Base-by-base conservation (phyloP, 2,888 invertebrate genomes). In the Chaetogeoica ovagalla region DNA sequence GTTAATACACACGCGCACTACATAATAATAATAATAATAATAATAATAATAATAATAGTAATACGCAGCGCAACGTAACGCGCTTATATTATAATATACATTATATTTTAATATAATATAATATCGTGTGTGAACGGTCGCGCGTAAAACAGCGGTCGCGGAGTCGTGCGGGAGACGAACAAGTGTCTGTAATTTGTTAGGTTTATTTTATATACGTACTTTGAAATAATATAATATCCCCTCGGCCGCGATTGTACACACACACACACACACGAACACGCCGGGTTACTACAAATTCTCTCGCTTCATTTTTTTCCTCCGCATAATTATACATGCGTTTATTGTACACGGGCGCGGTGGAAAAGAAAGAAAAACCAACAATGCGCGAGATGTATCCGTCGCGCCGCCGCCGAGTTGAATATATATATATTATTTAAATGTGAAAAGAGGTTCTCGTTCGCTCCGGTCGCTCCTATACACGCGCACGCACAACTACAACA, bases 181-280 rank as follows among this genome's bases (percentile, higher is more conserved):
- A 77, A 77, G 77, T 70, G 77, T 69, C 69, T n/a, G 77, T 77
- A 70, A 77, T 77, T 77, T 77, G 77, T 77, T 59, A 76, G 52
- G 30, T 68, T 57, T 59, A 57, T 59, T 72, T 48, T 60, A 7
- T 60, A 19, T 21, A n/a, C n/a, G 2, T 63, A 8, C n/a, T 17
- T 23, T 60, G 30, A 30, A 30, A 30, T 30, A 30, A 30, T 30
- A 30, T 30, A 30, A 30, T 30, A 30, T 30, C 4, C 4, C 30
- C 30, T 4, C 30, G 30, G 1, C 30, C 30, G 30, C 30, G 30
- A 30, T 4, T 30, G 30, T 30, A 30, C 30, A 30, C 30, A 4
- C 66, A 66, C 57, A 43, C 57, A 66, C 66, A 75, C 66, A 65
- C 57, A 30, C 30, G 30, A 30, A 30, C 30, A 30, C 30, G 4